These are phyloP conservation scores for Sebastolobus altivelis DNA, from an alignment of 2,797 vertebrate genomes.

Conservation along the genomic window DNA sequence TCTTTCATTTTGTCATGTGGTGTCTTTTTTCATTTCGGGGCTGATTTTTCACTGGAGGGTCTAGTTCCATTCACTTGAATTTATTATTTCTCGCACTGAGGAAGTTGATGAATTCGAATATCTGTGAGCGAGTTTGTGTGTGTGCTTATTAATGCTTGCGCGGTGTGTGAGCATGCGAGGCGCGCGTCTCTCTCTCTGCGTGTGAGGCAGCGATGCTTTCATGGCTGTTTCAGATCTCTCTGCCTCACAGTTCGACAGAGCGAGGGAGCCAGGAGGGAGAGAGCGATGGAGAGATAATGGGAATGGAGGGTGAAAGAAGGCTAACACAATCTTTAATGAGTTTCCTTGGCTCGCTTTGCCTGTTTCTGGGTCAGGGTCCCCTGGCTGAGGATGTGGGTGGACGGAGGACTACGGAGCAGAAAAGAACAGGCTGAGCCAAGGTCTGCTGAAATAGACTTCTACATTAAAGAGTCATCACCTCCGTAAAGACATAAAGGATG, in stretches of 20 bases:
- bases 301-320: slow-evolving; percentile 76
- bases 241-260: slow-evolving; percentile 71
- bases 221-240: slow-evolving; percentile 80
- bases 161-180: slow-evolving; percentile 22
- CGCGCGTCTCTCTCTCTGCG: slow-evolving; percentile 39
- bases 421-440: slow-evolving; percentile 51
- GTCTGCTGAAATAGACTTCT: slow-evolving; percentile 56
- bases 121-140: slow-evolving; percentile 60
- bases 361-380: slow-evolving; percentile 85
- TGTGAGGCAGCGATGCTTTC: slow-evolving; percentile 68
- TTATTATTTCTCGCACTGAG: slow-evolving; percentile 74
- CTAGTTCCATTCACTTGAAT: slow-evolving; percentile 72
- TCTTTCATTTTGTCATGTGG: slow-evolving; percentile 71
- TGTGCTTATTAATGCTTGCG: slow-evolving; percentile 25
- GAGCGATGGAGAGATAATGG: slow-evolving; percentile 79
- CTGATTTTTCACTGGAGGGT: slow-evolving; percentile 69
- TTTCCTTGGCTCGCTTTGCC: slow-evolving; percentile 76
- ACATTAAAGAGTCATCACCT: slow-evolving; percentile 71
- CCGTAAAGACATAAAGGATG: slow-evolving; percentile 41
- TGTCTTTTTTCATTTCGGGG: slow-evolving; percentile 63
- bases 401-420: slow-evolving; percentile 63
- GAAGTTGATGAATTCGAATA: slow-evolving; percentile 77
- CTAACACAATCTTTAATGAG: slow-evolving; percentile 81
- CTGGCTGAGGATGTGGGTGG: slow-evolving; percentile 76
- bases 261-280: slow-evolving; percentile 69